Conservation (phyloP, 2,797 vertebrate genomes). For the Leptoclinus maculatus region DNA sequence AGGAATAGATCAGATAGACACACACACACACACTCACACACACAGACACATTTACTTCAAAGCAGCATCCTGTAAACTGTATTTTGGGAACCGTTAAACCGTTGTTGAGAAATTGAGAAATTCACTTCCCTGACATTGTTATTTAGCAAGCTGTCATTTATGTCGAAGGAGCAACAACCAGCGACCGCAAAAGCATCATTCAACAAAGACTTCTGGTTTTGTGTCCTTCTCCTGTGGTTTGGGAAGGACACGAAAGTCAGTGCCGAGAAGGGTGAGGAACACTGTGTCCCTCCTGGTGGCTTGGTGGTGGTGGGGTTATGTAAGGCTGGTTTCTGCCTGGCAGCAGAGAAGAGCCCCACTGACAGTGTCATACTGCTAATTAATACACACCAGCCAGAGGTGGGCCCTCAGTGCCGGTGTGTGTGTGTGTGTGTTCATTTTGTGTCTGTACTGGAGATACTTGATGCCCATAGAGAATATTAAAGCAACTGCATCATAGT, state of each 20-base stretch:
- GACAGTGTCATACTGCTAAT: slow-evolving; percentile 63
- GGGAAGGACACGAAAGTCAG: too few species aligned
- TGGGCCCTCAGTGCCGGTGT: slow-evolving; percentile 28
- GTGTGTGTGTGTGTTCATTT: slow-evolving; percentile 14
- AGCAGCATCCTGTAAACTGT: slow-evolving; percentile 52
- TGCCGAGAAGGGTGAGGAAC: slow-evolving; percentile 55
- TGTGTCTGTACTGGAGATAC: neutral
- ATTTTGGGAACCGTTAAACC: slow-evolving; percentile 34
- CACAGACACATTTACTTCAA: slow-evolving; percentile 30
- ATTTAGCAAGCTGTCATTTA: slow-evolving; percentile 29
- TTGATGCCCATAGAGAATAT: slow-evolving; percentile 15
- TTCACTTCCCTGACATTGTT: slow-evolving; percentile 29
- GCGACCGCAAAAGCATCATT: neutral
- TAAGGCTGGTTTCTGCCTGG: slow-evolving; percentile 69
- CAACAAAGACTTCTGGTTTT: slow-evolving; percentile 31
- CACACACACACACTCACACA: slow-evolving; percentile 10
- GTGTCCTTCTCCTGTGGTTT: slow-evolving; percentile 37
- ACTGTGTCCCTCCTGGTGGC: slow-evolving; percentile 70
- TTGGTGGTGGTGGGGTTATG: slow-evolving; percentile 62
- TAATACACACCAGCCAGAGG: slow-evolving; percentile 65
- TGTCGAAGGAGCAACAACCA: neutral
- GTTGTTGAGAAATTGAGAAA: slow-evolving; percentile 30
- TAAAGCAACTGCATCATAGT: slow-evolving; percentile 18
- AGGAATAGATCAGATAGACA: slow-evolving; percentile 51
- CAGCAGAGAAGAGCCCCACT: slow-evolving; percentile 64